Conservation (phyloP, 2,888 invertebrate genomes). For the Rhagonycha fulva region DNA sequence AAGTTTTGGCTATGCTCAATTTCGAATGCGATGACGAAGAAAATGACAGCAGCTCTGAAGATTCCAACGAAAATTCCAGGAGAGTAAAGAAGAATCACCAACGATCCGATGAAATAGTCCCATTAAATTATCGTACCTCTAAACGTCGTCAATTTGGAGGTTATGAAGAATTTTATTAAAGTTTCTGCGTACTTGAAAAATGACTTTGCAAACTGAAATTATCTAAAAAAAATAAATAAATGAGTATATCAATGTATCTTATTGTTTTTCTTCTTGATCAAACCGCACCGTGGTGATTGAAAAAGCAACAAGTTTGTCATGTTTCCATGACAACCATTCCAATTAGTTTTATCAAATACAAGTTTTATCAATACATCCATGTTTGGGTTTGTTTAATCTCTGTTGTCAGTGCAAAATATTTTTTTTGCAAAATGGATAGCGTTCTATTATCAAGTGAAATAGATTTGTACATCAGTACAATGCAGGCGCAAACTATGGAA, state of each 20-base stretch:
- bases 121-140: too few relatives aligned
- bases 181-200: neutral
- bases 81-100: too few relatives aligned
- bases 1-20: neutral
- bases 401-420: neutral
- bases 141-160: too few relatives aligned
- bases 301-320: neutral
- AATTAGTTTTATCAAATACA: neutral
- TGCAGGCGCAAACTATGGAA: conserved; percentile 67
- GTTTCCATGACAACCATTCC: neutral
- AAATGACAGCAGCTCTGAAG: neutral
- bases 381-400: neutral
- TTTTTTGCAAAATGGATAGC: conserved; percentile 56
- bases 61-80: neutral
- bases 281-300: too few relatives aligned
- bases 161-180: too few relatives aligned
- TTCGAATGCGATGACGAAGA: neutral
- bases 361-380: neutral
- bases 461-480: conserved; percentile 73
- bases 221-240: neutral
- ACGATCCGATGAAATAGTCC: too few relatives aligned
- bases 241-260: neutral
- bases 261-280: neutral
- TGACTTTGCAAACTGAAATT: neutral
- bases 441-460: conserved; percentile 69